A percentile compares a stretch with the other conserved stretches of the same genome.
Evolutionary conservation across 1,140 invertebrate genomes (phyloP).

Genomic region (Heliconius himera): DNA sequence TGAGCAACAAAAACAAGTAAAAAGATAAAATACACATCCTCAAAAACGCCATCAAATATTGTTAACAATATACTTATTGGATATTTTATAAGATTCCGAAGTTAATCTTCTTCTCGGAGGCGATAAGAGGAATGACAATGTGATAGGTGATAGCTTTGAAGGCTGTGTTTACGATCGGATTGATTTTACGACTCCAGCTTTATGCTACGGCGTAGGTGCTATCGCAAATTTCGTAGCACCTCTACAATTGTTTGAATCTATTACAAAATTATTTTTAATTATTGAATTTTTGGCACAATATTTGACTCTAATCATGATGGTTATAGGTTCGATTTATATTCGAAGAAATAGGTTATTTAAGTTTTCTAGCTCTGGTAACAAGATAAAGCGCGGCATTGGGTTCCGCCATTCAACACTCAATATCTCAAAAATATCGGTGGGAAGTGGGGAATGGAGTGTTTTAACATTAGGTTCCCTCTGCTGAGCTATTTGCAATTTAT

Average conservation of each 20-base stretch:
- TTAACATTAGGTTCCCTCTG: no score
- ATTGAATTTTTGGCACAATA: background rate
- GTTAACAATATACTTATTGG: conserved; percentile 10
- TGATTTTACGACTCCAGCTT: conserved; percentile 25
- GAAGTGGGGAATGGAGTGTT: background rate
- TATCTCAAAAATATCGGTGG: no score
- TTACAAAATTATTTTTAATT: no score
- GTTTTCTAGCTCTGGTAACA: background rate
- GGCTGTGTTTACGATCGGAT: conserved; percentile 29
- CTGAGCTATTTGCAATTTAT: no score
- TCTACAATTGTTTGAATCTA: background rate
- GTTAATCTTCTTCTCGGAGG: conserved; percentile 25
- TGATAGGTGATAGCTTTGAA: conserved; percentile 18
- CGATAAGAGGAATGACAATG: conserved; percentile 35
- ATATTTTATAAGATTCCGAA: conserved; percentile 18
- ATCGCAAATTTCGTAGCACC: background rate
- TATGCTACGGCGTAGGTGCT: conserved; percentile 16
- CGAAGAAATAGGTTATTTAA: background rate
- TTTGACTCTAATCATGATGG: background rate
- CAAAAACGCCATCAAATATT: background rate
- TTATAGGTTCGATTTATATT: background rate
- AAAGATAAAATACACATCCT: background rate
- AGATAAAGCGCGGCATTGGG: no score
- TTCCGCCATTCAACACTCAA: no score
- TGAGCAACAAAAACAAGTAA: no score